Evolutionary conservation across 1,140 invertebrate species (phyloP), one percentile per base, ranked within the genome.

Genomic region (Pogonus chalceus): DNA sequence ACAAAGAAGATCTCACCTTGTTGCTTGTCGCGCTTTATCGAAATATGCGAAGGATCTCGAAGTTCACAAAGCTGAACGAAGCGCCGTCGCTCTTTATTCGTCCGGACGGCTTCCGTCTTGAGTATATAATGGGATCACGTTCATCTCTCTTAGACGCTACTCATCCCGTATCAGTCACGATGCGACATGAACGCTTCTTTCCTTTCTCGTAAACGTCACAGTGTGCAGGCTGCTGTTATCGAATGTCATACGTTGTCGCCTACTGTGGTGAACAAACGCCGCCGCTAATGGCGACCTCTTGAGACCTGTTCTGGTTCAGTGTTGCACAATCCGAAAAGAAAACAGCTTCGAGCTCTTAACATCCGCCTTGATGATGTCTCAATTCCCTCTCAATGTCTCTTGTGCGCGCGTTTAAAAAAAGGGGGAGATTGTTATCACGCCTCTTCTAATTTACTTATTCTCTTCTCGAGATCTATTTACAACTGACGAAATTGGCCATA

Each of bases 381-480:
- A 31, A 31, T 31, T 4, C 26, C 26, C 26, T 7, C 26, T 31
- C 26, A 31, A 31, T 7, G 26, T 31, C 26, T 31, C 26, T 14
- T 26, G 52, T 37, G 49, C 52, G 47, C 54, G 51, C 48, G 52
- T 56, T 54, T 52, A 58, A 58, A 55, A 60, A 60, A 74, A 72
- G 72, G 73, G 73, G 73, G 72, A 73, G 73, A 75, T 75, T 72
- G 69, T 68, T 75, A 74, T 75, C 73, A 70, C 73, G 72, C 73
- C 72, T 69, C 71, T 75, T 75, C 72, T 74, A 75, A 75, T 75
- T 74, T 75, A 75, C 73, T 75, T 74, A 74, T 74, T 74, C 72
- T 72, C 68, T 71, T 73, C 73, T 75, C n/a, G 74, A 73, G 72
- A 75, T 72, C 74, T 75, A 74, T 75, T 75, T 75, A 75, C 72